A percentile compares a stretch with the other conserved stretches of the same genome.
phyloP scores from a whole-genome alignment of 2,113 vertebrate species.

The Crotalus tigris region DNA sequence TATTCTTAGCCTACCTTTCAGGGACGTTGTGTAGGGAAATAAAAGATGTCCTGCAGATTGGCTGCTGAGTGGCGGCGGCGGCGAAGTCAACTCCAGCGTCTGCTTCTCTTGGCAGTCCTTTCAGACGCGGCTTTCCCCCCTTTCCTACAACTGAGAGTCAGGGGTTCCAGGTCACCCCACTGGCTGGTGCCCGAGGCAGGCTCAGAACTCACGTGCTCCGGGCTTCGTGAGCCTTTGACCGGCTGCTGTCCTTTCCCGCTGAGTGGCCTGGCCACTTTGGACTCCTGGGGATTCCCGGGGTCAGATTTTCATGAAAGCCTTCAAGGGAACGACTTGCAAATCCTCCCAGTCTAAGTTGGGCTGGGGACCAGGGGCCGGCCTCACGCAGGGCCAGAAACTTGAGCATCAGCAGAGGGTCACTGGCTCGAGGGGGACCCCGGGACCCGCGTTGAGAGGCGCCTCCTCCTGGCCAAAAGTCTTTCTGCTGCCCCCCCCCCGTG shows the following conservation, averaged over 20 bases:
- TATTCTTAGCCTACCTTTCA: not conserved
- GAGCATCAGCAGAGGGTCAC: not conserved
- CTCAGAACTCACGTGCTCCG: not conserved
- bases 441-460: not conserved
- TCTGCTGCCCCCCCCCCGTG: not conserved
- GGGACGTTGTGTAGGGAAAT: not conserved
- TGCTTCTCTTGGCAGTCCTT: not conserved
- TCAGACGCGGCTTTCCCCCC: not conserved
- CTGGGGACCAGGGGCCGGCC: not conserved
- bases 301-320: not conserved
- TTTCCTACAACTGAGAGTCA: not conserved
- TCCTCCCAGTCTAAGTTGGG: not conserved
- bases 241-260: not conserved
- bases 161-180: not conserved
- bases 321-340: not conserved
- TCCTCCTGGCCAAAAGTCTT: not conserved
- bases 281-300: not conserved
- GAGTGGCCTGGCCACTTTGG: not conserved
- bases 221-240: not conserved
- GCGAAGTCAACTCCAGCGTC: not conserved
- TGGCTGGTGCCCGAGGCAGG: not conserved
- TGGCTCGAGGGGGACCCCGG: not conserved
- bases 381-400: not conserved
- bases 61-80: not conserved
- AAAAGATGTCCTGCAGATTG: not conserved